Percentiles rank a stretch among this genome's conserved stretches.
Conservation (phyloP, 2,113 vertebrate species). For the Nipponia nippon region DNA sequence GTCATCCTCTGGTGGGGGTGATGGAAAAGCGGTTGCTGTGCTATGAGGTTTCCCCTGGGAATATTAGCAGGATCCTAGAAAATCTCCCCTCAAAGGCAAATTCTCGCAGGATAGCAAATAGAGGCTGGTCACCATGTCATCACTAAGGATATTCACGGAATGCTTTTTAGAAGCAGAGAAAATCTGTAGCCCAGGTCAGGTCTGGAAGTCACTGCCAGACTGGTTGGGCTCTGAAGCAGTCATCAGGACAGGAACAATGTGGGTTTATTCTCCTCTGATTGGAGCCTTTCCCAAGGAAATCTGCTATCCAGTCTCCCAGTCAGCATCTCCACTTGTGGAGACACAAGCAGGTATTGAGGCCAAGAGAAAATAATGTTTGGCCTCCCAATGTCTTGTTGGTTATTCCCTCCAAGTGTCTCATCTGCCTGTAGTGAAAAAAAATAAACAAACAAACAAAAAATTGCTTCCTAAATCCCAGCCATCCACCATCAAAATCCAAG, state of each 20-base stretch:
- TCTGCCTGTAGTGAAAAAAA: conserved; percentile 10
- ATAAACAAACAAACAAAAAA: conserved; percentile 7
- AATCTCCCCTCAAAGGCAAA: neutral
- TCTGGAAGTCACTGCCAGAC: neutral
- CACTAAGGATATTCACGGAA: neutral
- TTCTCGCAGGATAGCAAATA: neutral
- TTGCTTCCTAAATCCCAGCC: neutral
- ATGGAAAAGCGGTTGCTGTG: neutral
- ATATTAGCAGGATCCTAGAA: neutral
- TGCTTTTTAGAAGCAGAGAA: neutral
- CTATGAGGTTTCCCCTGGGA: neutral
- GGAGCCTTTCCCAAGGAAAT: neutral
- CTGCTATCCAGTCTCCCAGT: neutral
- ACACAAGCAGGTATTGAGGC: neutral
- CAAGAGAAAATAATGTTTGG: neutral
- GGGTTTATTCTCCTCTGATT: neutral
- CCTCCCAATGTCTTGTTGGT: neutral
- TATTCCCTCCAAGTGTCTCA: neutral
- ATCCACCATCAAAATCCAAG: neutral
- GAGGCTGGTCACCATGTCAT: neutral
- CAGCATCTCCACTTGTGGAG: neutral
- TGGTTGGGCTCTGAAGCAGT: neutral
- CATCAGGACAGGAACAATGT: neutral
- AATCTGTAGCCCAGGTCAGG: neutral
- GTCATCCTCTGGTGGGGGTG: neutral